These are phyloP conservation scores for Paratilapia polleni DNA, from an alignment of 2,113 vertebrate species.

Conservation along the genomic window DNA sequence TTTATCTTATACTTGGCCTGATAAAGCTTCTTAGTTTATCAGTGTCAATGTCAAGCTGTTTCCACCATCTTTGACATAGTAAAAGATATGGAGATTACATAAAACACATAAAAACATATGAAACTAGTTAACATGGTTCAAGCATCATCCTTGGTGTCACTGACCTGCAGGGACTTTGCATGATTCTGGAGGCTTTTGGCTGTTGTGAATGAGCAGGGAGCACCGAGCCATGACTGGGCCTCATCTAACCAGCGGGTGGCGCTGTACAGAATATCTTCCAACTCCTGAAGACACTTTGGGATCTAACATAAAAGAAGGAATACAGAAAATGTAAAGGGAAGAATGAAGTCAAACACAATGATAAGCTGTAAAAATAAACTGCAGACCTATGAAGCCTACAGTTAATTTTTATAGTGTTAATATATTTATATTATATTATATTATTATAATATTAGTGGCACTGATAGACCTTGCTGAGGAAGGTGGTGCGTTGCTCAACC, in stretches of 20 bases:
- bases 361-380: neutral
- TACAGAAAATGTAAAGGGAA: neutral
- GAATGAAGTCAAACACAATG: neutral
- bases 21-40: neutral
- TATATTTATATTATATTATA: neutral
- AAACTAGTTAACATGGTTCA: neutral
- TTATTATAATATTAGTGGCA: neutral
- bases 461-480: constrained; percentile 87
- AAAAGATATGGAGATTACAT: neutral
- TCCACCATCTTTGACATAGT: neutral
- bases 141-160: neutral
- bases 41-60: neutral
- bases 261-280: constrained; percentile 82
- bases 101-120: neutral
- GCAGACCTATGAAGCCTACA: neutral
- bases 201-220: constrained; percentile 76
- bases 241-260: constrained; percentile 86
- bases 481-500: constrained; percentile 86
- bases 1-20: neutral
- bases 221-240: constrained; percentile 80
- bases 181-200: constrained; percentile 83
- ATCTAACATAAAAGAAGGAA: constrained; percentile 78
- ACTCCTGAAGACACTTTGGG: constrained; percentile 86
- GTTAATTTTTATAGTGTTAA: neutral
- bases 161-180: constrained; percentile 85